Percentiles rank a stretch among this genome's conserved stretches.
These are phyloP conservation scores for Dreissena polymorpha DNA, from an alignment of 1,140 invertebrate genomes.

Conservation along the genomic window DNA sequence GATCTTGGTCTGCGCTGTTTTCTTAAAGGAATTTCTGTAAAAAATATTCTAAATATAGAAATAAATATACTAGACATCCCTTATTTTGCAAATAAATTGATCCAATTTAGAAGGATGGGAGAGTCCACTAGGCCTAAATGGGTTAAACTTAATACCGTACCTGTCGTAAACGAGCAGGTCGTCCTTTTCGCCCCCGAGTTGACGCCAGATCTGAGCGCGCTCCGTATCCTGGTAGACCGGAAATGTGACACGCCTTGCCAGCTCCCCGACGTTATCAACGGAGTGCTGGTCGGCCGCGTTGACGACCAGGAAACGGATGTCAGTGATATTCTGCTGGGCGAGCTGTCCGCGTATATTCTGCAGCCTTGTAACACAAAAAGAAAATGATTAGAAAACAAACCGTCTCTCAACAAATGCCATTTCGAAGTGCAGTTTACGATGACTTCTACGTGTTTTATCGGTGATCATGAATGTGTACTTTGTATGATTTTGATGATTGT, in stretches of 20 bases:
- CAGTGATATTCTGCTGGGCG: constrained; percentile 44
- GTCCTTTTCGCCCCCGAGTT: constrained; percentile 72
- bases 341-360: constrained; percentile 31
- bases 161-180: constrained; percentile 78
- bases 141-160: constrained; percentile 57
- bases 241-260: constrained; percentile 63
- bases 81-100: too few species aligned
- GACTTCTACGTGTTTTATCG: too few species aligned
- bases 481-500: too few species aligned
- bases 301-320: constrained; percentile 74
- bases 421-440: too few species aligned
- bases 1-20: too few species aligned
- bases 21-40: too few species aligned
- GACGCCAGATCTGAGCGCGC: constrained; percentile 66
- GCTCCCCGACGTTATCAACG: constrained; percentile 36
- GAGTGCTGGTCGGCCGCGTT: constrained; percentile 64
- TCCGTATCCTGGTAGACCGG: constrained; percentile 75
- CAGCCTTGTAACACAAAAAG: constrained; percentile 39
- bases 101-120: too few species aligned
- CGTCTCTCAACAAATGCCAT: too few species aligned
- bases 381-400: neutral
- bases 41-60: too few species aligned
- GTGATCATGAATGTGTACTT: too few species aligned
- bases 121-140: too few species aligned
- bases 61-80: too few species aligned